Evolutionary conservation across 2,888 invertebrate species (phyloP).

Genomic region (Cotesia congregata): DNA sequence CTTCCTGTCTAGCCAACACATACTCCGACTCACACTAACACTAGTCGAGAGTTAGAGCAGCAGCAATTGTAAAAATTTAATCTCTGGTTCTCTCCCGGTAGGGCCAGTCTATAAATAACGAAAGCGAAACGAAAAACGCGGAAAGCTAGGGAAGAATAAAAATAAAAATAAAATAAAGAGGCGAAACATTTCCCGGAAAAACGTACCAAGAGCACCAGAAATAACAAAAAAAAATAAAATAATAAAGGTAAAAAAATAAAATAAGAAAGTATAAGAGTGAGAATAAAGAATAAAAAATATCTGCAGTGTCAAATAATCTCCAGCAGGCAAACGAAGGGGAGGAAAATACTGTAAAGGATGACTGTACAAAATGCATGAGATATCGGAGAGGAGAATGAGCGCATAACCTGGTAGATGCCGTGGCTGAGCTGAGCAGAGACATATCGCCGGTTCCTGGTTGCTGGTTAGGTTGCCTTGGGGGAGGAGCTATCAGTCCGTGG

Average conservation of each 20-base stretch:
- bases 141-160: not conserved
- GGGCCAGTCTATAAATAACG: not conserved
- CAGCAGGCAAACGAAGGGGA: conserved; percentile 36
- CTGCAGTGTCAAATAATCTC: conserved; percentile 18
- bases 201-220: not conserved
- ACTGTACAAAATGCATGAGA: conserved; percentile 56
- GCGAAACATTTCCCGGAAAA: not conserved
- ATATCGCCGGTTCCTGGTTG: not conserved
- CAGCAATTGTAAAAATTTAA: not conserved
- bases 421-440: conserved; percentile 20
- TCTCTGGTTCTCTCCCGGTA: not conserved
- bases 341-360: conserved; percentile 43
- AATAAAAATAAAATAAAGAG: not conserved
- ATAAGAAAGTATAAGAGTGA: not conserved
- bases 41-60: not conserved
- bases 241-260: no score
- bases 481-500: conserved; percentile 50
- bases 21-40: not conserved
- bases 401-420: conserved; percentile 31
- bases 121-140: not conserved
- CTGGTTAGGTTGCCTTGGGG: conserved; percentile 33
- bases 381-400: conserved; percentile 52
- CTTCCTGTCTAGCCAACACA: conserved; percentile 7
- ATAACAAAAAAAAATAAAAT: not conserved
- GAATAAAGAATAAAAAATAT: conserved; percentile 12